Evolutionary conservation across 2,888 invertebrate genomes (phyloP), one percentile per base, ranked within the genome.

Genomic region (Macrosoma leucophasiata): DNA sequence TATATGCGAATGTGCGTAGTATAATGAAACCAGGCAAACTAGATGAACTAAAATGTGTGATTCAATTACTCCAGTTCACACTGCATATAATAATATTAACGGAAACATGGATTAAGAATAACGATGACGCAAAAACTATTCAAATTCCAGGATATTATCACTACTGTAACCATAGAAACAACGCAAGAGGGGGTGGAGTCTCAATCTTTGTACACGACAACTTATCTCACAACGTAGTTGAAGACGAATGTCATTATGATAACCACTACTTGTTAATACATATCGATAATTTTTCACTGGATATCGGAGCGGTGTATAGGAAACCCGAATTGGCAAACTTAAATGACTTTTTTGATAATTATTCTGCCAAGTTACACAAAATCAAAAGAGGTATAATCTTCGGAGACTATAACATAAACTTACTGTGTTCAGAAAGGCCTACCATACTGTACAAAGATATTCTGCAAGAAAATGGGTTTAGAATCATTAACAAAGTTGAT

Each of bases 21-120:
- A 33, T 43, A 10, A 22, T 30, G 3, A 32, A 30, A 17, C 18
- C 25, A 5, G 41, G 36, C 7, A 41, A 37, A 30, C 13, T 36
- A 4, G 43, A 43, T 13, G 39, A 43, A 28, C 6, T 43, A 13
- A 36, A 30, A 18, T 35, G 35, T 32, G 19, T 33, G 3, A 18
- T 45, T 6, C 7, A 24, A 2, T 30, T 39, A 7, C 15, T 44
- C 9, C 10, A 12, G 14, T 10, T 21, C n/a, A 31, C 8, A 6
- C 4, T 43, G 9, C 43, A 49, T 25, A 4, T 46, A 2, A 33
- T 49, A n/a, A n/a, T 46, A 9, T 10, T 44, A 12, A 15, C 41
- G n/a, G 49, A 50, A 24, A 47, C 47, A 1, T 47, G 45, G 47
- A 45, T 50, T 8, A 45, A 39, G 41, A 14, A 3, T 9, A 35